Evolutionary conservation across 2,888 invertebrate species (phyloP), one percentile per base, ranked within the genome.

Genomic region (Zaprionus obscuricornis): DNA sequence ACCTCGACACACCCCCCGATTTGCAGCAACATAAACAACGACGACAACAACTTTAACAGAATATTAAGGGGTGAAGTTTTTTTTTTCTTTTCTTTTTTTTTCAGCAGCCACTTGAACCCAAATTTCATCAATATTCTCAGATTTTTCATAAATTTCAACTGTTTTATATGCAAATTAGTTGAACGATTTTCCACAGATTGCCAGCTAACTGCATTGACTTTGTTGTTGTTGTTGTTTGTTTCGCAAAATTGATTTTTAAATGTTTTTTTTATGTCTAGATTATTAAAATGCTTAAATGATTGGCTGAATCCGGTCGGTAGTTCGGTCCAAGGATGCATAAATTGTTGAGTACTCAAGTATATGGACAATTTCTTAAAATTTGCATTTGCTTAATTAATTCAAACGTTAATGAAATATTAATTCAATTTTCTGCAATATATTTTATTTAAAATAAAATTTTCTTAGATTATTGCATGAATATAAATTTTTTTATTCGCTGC

Each of bases 151-250:
- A 85, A 74, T 74, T 66, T 82, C 79, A 87, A 87, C 88, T 88
- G 88, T 86, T 89, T 89, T 89, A 89, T 86, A 89, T 89, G 89
- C 87, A 89, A 89, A 89, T 89, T 88, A 88, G 87, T 82, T 74
- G 54, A 70, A 71, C 79, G 75, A 83, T 76, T 79, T 82, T 68
- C 42, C 59, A 64, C 73, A 72, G 71, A 58, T 69, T 83, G 70
- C 75, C 56, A 34, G 58, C 42, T 52, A 54, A 56, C 50, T 54
- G 68, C 70, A 54, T 74, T 70, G 57, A 71, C 69, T 51, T 69
- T 59, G 56, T 63, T 64, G 37, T 66, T 39, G 42, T 43, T 13
- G 8, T 22, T 22, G 4, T 22, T 54, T 45, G n/a, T n/a, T n/a
- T n/a, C n/a, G n/a, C n/a, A 45, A 77, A 84, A 87, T 76, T 74